Evolutionary conservation across 2,888 invertebrate species (phyloP).

Genomic region (Alsophila aescularia): DNA sequence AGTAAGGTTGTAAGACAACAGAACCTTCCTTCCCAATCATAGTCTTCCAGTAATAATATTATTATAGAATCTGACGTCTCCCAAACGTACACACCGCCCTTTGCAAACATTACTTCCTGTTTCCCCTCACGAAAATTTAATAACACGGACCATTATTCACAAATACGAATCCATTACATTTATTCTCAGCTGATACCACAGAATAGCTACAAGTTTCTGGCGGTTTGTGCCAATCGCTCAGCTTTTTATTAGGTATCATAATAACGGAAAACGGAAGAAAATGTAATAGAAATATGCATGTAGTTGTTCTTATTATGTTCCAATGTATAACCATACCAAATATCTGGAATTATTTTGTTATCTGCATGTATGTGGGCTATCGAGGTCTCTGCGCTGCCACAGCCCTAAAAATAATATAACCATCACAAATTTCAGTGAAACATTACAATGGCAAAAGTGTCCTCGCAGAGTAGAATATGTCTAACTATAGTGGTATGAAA

Average conservation of each 20-base stretch:
- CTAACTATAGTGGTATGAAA: too few species aligned
- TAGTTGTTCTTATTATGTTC: too few species aligned
- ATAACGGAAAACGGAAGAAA: background rate
- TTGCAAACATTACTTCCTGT: slow-evolving; percentile 21
- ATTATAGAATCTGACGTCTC: background rate
- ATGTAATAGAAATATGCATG: too few species aligned
- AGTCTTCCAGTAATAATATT: slow-evolving; percentile 8
- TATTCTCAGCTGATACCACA: slow-evolving; percentile 4
- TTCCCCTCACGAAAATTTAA: slow-evolving; percentile 24
- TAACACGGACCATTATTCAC: slow-evolving; percentile 30
- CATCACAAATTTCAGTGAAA: too few species aligned
- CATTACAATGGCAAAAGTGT: too few species aligned
- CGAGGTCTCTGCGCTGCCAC: too few species aligned
- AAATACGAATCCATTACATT: slow-evolving; percentile 22
- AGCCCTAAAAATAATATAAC: too few species aligned
- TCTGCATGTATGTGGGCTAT: too few species aligned
- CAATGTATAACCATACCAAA: too few species aligned
- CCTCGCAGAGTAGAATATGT: too few species aligned
- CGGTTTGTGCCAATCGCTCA: background rate
- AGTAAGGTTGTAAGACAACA: background rate
- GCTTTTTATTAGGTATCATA: slow-evolving; percentile 7
- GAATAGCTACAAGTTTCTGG: too few species aligned
- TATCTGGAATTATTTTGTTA: too few species aligned
- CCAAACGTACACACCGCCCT: slow-evolving; percentile 22
- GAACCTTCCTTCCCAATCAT: background rate